Percentiles rank a stretch among this genome's conserved stretches.
Conservation (phyloP, 2,113 vertebrate genomes). For the Hydrochoerus hydrochaeris region DNA sequence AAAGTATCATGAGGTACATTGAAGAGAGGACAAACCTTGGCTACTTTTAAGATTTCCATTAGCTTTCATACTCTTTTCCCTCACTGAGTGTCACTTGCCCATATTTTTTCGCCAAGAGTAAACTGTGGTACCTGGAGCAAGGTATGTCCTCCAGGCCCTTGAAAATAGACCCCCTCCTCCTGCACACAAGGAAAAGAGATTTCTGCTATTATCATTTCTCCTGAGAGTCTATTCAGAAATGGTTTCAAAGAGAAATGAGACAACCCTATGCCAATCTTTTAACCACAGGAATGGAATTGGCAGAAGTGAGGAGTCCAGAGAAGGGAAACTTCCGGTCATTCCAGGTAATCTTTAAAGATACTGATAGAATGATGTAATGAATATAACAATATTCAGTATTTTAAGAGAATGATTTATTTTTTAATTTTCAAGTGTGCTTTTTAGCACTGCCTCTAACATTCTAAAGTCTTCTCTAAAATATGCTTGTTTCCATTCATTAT, state of each 20-base stretch:
- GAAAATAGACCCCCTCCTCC: not conserved
- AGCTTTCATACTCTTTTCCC: not conserved
- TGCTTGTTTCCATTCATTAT: not conserved
- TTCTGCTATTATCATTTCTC: not conserved
- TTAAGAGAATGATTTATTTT: not conserved
- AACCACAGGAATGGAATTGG: not conserved
- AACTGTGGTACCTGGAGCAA: not conserved
- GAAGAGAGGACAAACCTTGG: not conserved
- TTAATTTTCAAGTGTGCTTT: not conserved
- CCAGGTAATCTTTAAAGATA: not conserved
- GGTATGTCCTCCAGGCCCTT: not conserved
- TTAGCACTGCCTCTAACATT: not conserved
- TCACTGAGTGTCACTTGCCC: not conserved
- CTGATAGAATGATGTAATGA: not conserved
- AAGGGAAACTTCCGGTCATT: not conserved
- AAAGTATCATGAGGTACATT: not conserved
- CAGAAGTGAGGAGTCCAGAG: not conserved
- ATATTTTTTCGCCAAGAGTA: not conserved
- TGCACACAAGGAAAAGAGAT: not conserved
- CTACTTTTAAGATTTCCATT: not conserved
- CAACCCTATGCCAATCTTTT: not conserved
- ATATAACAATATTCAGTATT: not conserved
- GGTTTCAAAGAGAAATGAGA: conserved; percentile 11
- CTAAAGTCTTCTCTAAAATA: not conserved
- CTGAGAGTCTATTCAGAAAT: not conserved